Evolutionary conservation across 2,113 vertebrate genomes (phyloP).

Genomic region (Pungitius pungitius): DNA sequence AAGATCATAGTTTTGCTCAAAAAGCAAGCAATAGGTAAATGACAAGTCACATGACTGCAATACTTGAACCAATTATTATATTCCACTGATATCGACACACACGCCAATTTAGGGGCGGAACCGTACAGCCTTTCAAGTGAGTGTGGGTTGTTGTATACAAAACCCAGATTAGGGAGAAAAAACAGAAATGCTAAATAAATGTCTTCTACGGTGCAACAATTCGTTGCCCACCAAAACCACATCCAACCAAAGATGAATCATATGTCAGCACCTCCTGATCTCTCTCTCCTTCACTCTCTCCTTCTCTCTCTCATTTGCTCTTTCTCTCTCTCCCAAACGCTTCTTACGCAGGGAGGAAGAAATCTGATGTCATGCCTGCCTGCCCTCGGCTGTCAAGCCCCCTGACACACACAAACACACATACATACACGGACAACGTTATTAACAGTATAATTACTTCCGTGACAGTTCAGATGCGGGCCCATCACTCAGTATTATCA

Average conservation of each 20-base stretch:
- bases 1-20: background rate
- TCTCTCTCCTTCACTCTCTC: constrained; percentile 3
- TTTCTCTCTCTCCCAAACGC: constrained; percentile 27
- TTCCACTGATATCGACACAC: background rate
- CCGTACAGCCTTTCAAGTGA: background rate
- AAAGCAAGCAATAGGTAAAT: no score
- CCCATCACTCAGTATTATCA: constrained; percentile 68
- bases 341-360: constrained; percentile 58
- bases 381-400: constrained; percentile 66
- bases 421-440: constrained; percentile 51
- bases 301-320: constrained; percentile 8
- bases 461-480: constrained; percentile 64
- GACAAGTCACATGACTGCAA: background rate
- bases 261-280: constrained; percentile 40
- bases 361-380: constrained; percentile 72
- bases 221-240: constrained; percentile 31
- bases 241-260: constrained; percentile 52
- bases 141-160: background rate
- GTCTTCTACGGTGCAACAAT: constrained; percentile 8
- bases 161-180: background rate
- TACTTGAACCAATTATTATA: constrained; percentile 2
- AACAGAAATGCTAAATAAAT: constrained; percentile 31
- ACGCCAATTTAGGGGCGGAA: background rate
- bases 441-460: constrained; percentile 75
- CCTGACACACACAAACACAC: constrained; percentile 50